Percentiles rank a stretch among this genome's conserved stretches.
Evolutionary conservation across 2,888 invertebrate species (phyloP).

Genomic region (Xylota segnis): DNA sequence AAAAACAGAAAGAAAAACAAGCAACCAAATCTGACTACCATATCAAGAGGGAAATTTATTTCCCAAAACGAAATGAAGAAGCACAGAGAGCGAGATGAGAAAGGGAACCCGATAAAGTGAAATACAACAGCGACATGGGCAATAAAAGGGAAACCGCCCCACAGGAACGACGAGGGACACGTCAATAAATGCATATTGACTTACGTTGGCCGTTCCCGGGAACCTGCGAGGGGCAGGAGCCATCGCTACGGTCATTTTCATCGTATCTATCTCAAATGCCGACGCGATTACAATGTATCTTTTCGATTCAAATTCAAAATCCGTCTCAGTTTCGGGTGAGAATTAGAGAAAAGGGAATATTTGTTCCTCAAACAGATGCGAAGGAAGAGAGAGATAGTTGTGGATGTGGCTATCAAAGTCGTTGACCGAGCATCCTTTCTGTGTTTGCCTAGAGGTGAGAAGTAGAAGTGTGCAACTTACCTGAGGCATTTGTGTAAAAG

Average conservation of each 20-base stretch:
- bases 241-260: conserved; percentile 66
- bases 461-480: conserved; percentile 3
- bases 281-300: conserved; percentile 55
- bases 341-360: conserved; percentile 65
- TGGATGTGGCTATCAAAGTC: conserved; percentile 64
- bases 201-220: conserved; percentile 53
- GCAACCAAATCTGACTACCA: conserved; percentile 77
- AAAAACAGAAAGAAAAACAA: conserved; percentile 72
- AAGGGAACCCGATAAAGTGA: conserved; percentile 41
- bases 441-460: conserved; percentile 26
- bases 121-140: conserved; percentile 62
- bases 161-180: conserved; percentile 52
- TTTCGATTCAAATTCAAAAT: conserved; percentile 65
- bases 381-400: conserved; percentile 4
- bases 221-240: conserved; percentile 41
- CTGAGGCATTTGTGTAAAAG: not conserved
- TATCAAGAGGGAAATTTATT: conserved; percentile 75
- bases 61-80: conserved; percentile 74
- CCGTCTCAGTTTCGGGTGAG: conserved; percentile 69
- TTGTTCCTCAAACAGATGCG: conserved; percentile 59
- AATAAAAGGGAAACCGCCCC: conserved; percentile 75
- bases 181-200: conserved; percentile 75
- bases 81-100: conserved; percentile 38
- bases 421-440: conserved; percentile 68
- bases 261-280: conserved; percentile 28